Evolutionary conservation across 1,140 invertebrate genomes (phyloP), one percentile per base, ranked within the genome.

Genomic region (Drosophila mauritiana): DNA sequence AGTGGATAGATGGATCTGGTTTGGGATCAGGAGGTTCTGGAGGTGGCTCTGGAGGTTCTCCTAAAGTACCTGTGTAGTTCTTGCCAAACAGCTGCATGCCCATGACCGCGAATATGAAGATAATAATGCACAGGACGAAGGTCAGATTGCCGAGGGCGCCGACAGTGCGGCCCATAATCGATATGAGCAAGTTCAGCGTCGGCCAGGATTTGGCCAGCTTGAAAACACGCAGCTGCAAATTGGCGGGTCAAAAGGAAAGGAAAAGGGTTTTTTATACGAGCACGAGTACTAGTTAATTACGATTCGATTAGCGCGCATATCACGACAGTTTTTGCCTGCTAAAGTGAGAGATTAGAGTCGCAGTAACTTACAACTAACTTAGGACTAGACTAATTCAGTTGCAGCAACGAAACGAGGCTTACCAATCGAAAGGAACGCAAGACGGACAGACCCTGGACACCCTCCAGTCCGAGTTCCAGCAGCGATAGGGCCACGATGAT

Each of bases 121-220:
- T 98, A 93, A 99, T 98, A 93, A 99, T 99, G 92, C 96, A 98
- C 92, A 99, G 95, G 81, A 99, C 98, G 94, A 99, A 98, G 78
- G 98, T 98, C 93, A 99, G 94, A 94, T 99, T 99, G 94, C 98
- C 98, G 93, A 99, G 95, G 90, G 98, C 98, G 91, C 98, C 98
- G 94, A 99, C 97, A 34, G 98, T 99, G 94, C 98, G 96, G 86
- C 98, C 98, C 96, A 99, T 99, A 92, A 99, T 99, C 90, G 98
- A 98, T 93, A 99, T 99, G 79, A 99, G 95, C 94, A 99, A 95
- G 94, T 99, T 99, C 92, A 99, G 94, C 64, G 98, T 99, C 82
- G 98, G 98, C 98, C 98, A 99, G 61, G 98, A 99, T 94, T 99
- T 99, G 73, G 98, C 98, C 93, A 99, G 94, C 95, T 99, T 99